Evolutionary conservation across 2,113 vertebrate species (phyloP).

Genomic region (Neogobius melanostomus): DNA sequence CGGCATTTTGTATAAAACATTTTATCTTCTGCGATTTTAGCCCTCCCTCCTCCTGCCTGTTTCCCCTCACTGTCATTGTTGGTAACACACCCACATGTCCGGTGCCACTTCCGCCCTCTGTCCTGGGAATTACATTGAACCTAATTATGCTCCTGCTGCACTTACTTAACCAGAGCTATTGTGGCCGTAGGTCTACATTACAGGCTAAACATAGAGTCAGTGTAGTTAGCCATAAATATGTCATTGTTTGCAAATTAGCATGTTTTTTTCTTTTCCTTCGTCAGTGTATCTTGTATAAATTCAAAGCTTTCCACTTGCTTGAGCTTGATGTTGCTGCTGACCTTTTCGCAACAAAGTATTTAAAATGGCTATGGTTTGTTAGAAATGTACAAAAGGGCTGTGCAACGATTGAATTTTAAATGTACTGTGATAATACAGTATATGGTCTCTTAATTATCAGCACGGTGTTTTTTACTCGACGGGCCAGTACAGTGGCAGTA

Average conservation of each 20-base stretch:
- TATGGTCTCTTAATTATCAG: too few species aligned
- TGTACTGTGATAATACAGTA: too few species aligned
- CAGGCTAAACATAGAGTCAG: neutral
- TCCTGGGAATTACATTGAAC: conserved; percentile 49
- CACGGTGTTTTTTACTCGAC: too few species aligned
- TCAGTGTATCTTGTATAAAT: neutral
- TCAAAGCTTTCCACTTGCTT: neutral
- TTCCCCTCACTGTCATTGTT: conserved; percentile 14
- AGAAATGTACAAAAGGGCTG: too few species aligned
- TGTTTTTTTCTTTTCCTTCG: neutral
- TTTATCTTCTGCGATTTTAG: conserved; percentile 20
- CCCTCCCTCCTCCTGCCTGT: neutral
- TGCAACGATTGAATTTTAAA: too few species aligned
- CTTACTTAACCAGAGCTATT: conserved; percentile 11
- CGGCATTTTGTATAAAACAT: conserved; percentile 30
- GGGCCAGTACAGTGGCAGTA: too few species aligned
- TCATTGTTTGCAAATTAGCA: conserved; percentile 2
- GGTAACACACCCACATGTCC: conserved; percentile 23
- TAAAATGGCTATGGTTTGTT: too few species aligned
- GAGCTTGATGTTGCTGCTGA: neutral
- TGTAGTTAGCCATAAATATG: neutral
- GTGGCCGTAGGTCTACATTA: conserved; percentile 9
- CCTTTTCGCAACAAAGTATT: too few species aligned
- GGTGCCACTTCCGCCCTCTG: conserved; percentile 40
- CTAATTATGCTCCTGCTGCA: conserved; percentile 45